Evolutionary conservation across 2,888 invertebrate species (phyloP).

Genomic region (Chrysomela aeneicollis): DNA sequence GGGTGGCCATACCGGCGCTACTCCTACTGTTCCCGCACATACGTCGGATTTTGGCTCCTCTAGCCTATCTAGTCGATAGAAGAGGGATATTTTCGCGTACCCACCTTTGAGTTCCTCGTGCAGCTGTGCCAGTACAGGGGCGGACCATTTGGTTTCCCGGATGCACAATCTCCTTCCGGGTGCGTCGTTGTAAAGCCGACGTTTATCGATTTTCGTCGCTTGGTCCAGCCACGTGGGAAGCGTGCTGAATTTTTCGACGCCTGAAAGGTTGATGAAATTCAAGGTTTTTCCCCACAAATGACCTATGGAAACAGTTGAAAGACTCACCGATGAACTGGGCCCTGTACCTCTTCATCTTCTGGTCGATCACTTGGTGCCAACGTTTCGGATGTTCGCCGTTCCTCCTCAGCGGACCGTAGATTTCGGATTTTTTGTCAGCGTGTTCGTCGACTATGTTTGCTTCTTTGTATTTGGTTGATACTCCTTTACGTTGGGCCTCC

Average conservation of each 20-base stretch:
- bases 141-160: constrained; percentile 72
- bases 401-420: constrained; percentile 70
- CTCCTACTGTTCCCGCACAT: too few species aligned
- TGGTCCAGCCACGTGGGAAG: constrained; percentile 64
- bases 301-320: constrained; percentile 4
- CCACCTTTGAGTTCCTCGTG: constrained; percentile 69
- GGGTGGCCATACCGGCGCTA: too few species aligned
- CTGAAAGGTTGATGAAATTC: constrained; percentile 61
- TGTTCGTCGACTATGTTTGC: constrained; percentile 64
- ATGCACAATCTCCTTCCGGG: constrained; percentile 64
- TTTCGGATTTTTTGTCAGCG: constrained; percentile 67
- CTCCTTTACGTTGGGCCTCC: constrained; percentile 57
- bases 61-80: too few species aligned
- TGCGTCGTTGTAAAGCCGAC: constrained; percentile 50
- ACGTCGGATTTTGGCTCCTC: too few species aligned
- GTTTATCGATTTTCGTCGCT: constrained; percentile 60
- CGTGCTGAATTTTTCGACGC: constrained; percentile 62
- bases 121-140: constrained; percentile 67
- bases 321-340: constrained; percentile 55
- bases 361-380: constrained; percentile 65
- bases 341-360: constrained; percentile 51
- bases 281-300: too few species aligned
- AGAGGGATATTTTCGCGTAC: too few species aligned
- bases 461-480: constrained; percentile 58
- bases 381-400: constrained; percentile 72